Conservation (phyloP, 1,140 invertebrate genomes). For the Saxidomus purpurata region DNA sequence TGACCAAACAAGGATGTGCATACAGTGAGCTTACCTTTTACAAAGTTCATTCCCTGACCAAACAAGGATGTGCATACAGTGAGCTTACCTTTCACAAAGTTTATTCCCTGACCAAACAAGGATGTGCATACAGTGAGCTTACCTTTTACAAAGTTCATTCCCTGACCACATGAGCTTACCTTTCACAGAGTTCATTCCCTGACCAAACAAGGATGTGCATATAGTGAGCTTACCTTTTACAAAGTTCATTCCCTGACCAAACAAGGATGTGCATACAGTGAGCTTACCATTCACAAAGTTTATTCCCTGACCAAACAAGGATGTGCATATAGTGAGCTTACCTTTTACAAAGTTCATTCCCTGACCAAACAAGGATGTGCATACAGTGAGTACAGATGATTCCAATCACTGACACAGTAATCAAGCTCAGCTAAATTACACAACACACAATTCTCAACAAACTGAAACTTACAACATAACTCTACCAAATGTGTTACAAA, state of each 20-base stretch:
- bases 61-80: constrained; percentile 81
- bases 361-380: constrained; percentile 78
- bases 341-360: constrained; percentile 74
- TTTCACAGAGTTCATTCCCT: constrained; percentile 72
- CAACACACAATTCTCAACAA: not conserved
- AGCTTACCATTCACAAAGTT: constrained; percentile 76
- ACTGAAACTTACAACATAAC: too few species aligned
- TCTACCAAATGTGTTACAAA: too few species aligned
- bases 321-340: too few species aligned
- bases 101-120: constrained; percentile 75
- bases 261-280: constrained; percentile 82
- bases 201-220: constrained; percentile 79
- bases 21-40: constrained; percentile 81
- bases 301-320: constrained; percentile 75
- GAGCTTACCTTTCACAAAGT: constrained; percentile 74
- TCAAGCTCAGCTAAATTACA: constrained; percentile 74
- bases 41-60: constrained; percentile 73
- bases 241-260: constrained; percentile 73
- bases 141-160: constrained; percentile 75
- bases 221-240: too few species aligned
- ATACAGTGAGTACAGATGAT: constrained; percentile 80
- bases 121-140: constrained; percentile 80
- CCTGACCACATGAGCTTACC: constrained; percentile 78
- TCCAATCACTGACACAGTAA: constrained; percentile 74
- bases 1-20: constrained; percentile 79